Conservation (phyloP, 2,113 vertebrate species). For the Cyprinus carpio region DNA sequence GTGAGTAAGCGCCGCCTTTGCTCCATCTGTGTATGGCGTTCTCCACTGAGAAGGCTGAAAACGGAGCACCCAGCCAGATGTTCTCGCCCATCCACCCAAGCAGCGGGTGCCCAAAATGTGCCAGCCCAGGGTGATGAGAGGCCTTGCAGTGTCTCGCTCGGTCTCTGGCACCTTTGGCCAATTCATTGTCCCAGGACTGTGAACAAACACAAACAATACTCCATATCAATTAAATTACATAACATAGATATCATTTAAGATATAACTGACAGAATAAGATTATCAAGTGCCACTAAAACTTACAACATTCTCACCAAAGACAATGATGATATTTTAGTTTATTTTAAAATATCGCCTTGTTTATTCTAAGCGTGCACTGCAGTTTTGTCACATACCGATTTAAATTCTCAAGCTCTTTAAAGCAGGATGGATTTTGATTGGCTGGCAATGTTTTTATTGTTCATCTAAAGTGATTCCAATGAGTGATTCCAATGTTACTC, state of each 20-base stretch:
- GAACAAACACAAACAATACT: neutral
- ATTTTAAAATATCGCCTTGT: neutral
- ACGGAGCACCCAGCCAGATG: conserved; percentile 53
- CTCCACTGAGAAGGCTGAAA: conserved; percentile 47
- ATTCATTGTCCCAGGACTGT: conserved; percentile 59
- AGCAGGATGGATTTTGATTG: neutral
- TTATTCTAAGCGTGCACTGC: neutral
- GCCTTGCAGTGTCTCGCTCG: conserved; percentile 56
- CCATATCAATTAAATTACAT: neutral
- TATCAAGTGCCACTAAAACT: neutral
- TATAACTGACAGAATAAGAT: neutral
- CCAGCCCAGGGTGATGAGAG: conserved; percentile 50
- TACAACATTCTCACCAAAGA: neutral
- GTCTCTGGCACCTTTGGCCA: conserved; percentile 57
- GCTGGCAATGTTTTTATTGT: neutral
- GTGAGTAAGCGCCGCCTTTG: conserved; percentile 47
- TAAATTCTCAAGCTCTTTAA: neutral
- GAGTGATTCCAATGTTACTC: neutral
- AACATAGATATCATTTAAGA: neutral
- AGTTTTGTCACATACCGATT: too few relatives aligned
- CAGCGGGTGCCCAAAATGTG: conserved; percentile 41
- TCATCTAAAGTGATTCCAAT: neutral
- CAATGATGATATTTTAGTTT: neutral
- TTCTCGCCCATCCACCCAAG: conserved; percentile 57
- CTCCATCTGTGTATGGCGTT: conserved; percentile 54